Evolutionary conservation across 1,140 invertebrate species (phyloP), one percentile per base, ranked within the genome.

Genomic region (Phthorimaea operculella): DNA sequence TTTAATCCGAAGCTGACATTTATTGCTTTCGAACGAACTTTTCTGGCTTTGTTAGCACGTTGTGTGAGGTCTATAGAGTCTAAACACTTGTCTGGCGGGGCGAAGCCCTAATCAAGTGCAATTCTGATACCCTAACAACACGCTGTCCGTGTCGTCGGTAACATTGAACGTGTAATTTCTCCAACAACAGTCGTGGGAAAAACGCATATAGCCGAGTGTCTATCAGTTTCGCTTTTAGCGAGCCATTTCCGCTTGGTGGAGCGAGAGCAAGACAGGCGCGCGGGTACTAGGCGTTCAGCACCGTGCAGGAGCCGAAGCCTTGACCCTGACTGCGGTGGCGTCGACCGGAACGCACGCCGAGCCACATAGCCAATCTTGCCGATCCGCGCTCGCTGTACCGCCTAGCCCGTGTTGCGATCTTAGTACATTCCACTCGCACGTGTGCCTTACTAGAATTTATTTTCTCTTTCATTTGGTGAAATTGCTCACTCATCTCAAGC

Each of bases 271-370:
- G 70, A 62, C 65, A 55, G 62, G 56, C 59, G 65, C 58, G 47
- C 67, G 61, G 63, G 60, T 71, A 83, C 76, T 62, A 81, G 77
- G 79, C 73, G 69, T 60, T 68, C 76, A 79, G 76, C 65, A 78
- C 69, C 70, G 73, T 72, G 74, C 74, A 80, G 77, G 73, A 80
- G 74, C 63, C 62, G 68, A 79, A 79, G 76, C 80, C 80, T 84
- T 84, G 80, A 84, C 79, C 81, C 81, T 84, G 79, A 76, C 63
- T 72, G 73, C 69, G 79, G 76, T 82, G 79, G 80, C 80, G 80
- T 78, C 80, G 80, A 84, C 80, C 80, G 80, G 79, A 83, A 83
- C 80, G 80, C 71, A 73, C 74, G 73, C 68, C 68, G 76, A 68
- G 64, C 67, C 67, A 74, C 73, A 78, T 70, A 77, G 78, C 76